Evolutionary conservation across 1,140 invertebrate genomes (phyloP).

Genomic region (Drosophila insularis): DNA sequence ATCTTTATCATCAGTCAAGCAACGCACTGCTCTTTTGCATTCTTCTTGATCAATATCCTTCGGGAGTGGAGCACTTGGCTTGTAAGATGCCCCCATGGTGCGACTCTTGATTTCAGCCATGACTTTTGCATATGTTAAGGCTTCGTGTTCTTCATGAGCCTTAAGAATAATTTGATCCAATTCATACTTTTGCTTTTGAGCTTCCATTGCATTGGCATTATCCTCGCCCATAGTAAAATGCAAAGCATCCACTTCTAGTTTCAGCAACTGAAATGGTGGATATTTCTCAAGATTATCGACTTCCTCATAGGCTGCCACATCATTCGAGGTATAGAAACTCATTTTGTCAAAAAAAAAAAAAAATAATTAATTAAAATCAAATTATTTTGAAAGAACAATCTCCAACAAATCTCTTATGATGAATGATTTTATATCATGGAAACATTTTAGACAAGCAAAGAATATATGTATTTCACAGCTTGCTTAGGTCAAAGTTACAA

Average conservation of each 20-base stretch:
- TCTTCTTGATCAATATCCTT: neutral
- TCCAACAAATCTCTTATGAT: neutral
- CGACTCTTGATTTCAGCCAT: constrained; percentile 32
- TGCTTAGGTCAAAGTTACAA: neutral
- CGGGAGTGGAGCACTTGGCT: neutral
- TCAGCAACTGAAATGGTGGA: neutral
- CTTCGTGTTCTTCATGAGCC: constrained; percentile 49
- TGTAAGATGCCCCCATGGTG: neutral
- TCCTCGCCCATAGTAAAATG: neutral
- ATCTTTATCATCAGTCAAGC: neutral
- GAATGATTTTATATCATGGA: neutral
- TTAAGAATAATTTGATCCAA: constrained; percentile 28
- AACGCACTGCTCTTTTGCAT: neutral
- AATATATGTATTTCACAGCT: neutral
- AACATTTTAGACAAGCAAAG: neutral
- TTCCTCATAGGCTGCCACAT: constrained; percentile 48
- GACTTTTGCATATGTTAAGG: constrained; percentile 2
- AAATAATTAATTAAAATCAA: no score
- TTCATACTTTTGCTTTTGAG: neutral
- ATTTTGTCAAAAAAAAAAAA: constrained; percentile 2
- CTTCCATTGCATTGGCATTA: no score
- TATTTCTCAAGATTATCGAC: neutral
- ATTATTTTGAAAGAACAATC: no score
- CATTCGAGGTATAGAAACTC: neutral
- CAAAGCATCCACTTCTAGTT: neutral